Percentiles rank a stretch among this genome's conserved stretches.
phyloP scores from a whole-genome alignment of 2,797 vertebrate genomes.

The Dipus sagitta region DNA sequence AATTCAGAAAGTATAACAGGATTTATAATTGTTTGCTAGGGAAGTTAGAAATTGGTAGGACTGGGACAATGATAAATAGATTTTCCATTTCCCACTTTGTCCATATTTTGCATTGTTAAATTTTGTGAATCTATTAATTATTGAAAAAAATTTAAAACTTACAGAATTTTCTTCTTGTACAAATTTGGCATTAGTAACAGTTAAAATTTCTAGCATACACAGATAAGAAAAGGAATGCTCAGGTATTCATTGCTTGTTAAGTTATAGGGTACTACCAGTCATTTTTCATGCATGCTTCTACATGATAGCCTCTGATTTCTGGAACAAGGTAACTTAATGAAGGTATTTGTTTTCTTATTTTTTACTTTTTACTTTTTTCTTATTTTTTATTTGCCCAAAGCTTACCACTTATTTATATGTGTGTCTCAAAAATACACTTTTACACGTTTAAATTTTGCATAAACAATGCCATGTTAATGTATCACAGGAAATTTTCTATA shows the following conservation, averaged over 20 bases:
- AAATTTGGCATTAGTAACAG: slow-evolving; percentile 16
- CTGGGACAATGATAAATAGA: neutral
- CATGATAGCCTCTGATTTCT: neutral
- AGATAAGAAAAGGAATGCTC: neutral
- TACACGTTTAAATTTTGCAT: neutral
- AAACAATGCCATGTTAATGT: neutral
- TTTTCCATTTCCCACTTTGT: neutral
- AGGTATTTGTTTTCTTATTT: neutral
- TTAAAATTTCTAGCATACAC: neutral
- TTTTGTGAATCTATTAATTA: neutral
- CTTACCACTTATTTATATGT: neutral
- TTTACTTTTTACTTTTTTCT: neutral
- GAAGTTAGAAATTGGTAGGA: neutral
- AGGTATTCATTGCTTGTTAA: neutral
- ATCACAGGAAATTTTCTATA: neutral
- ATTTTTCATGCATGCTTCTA: neutral
- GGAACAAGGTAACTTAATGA: neutral
- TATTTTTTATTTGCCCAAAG: too few relatives aligned
- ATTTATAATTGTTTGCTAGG: neutral
- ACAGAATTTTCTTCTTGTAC: neutral
- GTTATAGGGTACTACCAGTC: neutral
- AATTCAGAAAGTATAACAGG: neutral
- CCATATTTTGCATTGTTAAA: slow-evolving; percentile 16
- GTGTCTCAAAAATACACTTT: neutral
- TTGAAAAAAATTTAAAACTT: neutral